These are phyloP conservation scores for Melipona bicolor DNA, from an alignment of 2,888 invertebrate genomes.

Conservation along the genomic window DNA sequence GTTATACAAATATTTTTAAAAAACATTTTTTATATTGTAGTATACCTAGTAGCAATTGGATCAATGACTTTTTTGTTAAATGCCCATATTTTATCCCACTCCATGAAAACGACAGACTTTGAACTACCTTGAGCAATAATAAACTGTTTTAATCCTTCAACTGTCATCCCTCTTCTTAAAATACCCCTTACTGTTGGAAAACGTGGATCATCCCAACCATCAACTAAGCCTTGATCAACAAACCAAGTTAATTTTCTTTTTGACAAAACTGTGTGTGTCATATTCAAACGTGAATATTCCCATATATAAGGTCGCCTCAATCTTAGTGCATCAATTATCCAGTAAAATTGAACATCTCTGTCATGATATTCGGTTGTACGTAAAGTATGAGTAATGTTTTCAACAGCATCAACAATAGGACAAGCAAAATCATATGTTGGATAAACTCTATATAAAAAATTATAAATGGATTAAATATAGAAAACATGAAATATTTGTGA, in stretches of 20 bases:
- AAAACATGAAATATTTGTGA: conserved; percentile 4
- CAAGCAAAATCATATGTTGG: conserved; percentile 99
- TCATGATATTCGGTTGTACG: conserved; percentile 99
- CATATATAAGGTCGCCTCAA: conserved; percentile 97
- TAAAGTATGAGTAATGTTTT: conserved; percentile 98
- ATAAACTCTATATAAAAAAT: conserved; percentile 90
- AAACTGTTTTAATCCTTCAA: conserved; percentile 98
- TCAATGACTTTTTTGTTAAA: conserved; percentile 99
- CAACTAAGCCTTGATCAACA: conserved; percentile 96
- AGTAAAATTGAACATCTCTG: conserved; percentile 98
- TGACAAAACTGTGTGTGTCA: conserved; percentile 99
- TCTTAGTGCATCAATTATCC: conserved; percentile 95
- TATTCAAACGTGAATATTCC: conserved; percentile 96
- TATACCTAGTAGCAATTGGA: conserved; percentile 95
- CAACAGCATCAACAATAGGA: conserved; percentile 98
- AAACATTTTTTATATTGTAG: neutral
- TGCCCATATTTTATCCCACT: conserved; percentile 99
- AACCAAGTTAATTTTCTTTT: conserved; percentile 99
- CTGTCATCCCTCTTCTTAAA: conserved; percentile 97
- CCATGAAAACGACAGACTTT: conserved; percentile 99
- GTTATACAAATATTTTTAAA: neutral
- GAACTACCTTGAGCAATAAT: conserved; percentile 99
- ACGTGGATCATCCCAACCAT: conserved; percentile 99
- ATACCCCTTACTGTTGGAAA: conserved; percentile 99
- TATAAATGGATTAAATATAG: neutral